Conservation (phyloP, 1,140 invertebrate species). For the Cyrtorhinus lividipennis region DNA sequence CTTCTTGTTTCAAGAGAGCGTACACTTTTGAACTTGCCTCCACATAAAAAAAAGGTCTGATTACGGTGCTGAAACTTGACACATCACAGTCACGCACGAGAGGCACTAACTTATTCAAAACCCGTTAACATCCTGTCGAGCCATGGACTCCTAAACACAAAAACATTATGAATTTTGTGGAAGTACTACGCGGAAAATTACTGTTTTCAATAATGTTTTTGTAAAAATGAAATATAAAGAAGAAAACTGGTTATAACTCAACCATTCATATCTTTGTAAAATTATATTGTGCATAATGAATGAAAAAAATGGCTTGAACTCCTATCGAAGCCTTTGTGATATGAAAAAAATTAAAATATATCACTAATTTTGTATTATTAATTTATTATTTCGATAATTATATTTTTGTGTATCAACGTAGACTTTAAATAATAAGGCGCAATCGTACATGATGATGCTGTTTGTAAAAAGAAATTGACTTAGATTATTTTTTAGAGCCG, state of each 20-base stretch:
- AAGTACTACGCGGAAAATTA: too few species aligned
- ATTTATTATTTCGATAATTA: conserved; percentile 17
- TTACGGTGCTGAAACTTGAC: too few species aligned
- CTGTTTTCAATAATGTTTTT: background rate
- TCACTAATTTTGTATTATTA: conserved; percentile 19
- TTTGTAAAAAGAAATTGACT: background rate
- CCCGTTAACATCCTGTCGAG: too few species aligned
- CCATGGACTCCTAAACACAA: too few species aligned
- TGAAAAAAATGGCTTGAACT: conserved; percentile 10
- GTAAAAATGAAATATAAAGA: background rate
- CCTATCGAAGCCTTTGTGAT: conserved; percentile 16
- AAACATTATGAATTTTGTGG: too few species aligned
- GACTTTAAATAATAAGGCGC: background rate
- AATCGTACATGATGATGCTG: background rate
- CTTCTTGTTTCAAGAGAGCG: too few species aligned
- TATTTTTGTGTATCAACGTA: conserved; percentile 13
- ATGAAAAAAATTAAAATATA: conserved; percentile 14
- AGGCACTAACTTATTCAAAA: too few species aligned
- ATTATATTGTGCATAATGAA: background rate
- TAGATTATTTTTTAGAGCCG: background rate
- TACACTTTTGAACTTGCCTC: too few species aligned
- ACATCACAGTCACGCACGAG: too few species aligned
- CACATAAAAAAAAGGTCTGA: too few species aligned
- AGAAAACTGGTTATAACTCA: too few species aligned
- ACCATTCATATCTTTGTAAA: background rate